Conservation (phyloP, 2,888 invertebrate species). For the Artemia sp. region DNA sequence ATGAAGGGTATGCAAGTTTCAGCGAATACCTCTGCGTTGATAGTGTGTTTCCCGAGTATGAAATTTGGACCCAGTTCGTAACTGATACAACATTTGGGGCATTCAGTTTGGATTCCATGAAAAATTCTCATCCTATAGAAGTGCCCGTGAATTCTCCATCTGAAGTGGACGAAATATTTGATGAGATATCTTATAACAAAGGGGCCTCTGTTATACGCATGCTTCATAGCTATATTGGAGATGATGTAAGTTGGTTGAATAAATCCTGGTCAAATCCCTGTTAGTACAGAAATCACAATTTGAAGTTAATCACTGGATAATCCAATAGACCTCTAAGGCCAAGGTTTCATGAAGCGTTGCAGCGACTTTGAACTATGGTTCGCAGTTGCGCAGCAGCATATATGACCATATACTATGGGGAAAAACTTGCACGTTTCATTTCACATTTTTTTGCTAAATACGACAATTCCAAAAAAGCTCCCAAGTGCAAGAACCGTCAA, state of each 20-base stretch:
- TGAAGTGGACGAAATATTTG: slow-evolving; percentile 94
- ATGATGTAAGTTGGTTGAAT: slow-evolving; percentile 38
- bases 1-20: slow-evolving; percentile 91
- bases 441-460: too few relatives aligned
- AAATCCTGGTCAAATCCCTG: not conserved
- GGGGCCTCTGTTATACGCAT: slow-evolving; percentile 87
- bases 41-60: slow-evolving; percentile 79
- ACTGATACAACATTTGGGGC: slow-evolving; percentile 71
- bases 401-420: too few relatives aligned
- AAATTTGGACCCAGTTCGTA: slow-evolving; percentile 93
- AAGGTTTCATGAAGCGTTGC: too few relatives aligned
- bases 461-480: too few relatives aligned
- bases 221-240: slow-evolving; percentile 83
- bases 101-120: slow-evolving; percentile 64
- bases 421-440: too few relatives aligned
- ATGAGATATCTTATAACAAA: slow-evolving; percentile 90
- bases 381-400: too few relatives aligned
- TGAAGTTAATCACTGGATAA: not conserved
- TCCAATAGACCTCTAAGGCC: too few relatives aligned
- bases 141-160: slow-evolving; percentile 80
- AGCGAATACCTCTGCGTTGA: slow-evolving; percentile 87
- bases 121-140: slow-evolving; percentile 90
- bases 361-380: too few relatives aligned
- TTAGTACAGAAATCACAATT: not conserved
- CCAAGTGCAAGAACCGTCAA: too few relatives aligned